These are phyloP conservation scores for Hydractinia symbiolongicarpus DNA, from an alignment of 30 jellyfish, hydroid and myxozoan species.

Conservation along the genomic window DNA sequence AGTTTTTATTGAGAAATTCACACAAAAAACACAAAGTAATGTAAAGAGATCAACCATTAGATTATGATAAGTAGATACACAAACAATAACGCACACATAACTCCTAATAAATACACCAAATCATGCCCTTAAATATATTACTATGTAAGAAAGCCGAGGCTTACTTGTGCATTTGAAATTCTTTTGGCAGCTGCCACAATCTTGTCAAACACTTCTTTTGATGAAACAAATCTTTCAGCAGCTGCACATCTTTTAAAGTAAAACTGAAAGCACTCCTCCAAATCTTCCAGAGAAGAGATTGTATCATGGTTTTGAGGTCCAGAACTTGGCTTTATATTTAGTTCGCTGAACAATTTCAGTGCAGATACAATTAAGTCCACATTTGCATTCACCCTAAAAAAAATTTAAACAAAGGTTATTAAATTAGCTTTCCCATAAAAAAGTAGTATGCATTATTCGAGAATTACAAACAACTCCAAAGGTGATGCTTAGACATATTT, in stretches of 20 bases:
- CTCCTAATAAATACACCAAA: too few species aligned
- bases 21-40: too few species aligned
- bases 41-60: too few species aligned
- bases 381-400: conserved; percentile 73
- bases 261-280: conserved; percentile 60
- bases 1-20: too few species aligned
- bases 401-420: background rate
- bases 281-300: conserved; percentile 36
- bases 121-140: too few species aligned
- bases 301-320: conserved; percentile 37
- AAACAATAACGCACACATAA: too few species aligned
- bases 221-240: conserved; percentile 72
- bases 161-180: conserved; percentile 41
- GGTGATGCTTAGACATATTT: background rate
- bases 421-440: too few species aligned
- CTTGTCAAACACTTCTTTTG: conserved; percentile 52
- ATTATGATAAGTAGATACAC: too few species aligned
- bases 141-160: background rate
- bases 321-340: conserved; percentile 23
- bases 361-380: conserved; percentile 75
- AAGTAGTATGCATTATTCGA: too few species aligned
- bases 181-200: conserved; percentile 39
- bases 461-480: too few species aligned
- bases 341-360: conserved; percentile 33
- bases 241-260: conserved; percentile 77